Evolutionary conservation across 2,888 invertebrate species (phyloP).

Genomic region (Cyclophora punctaria): DNA sequence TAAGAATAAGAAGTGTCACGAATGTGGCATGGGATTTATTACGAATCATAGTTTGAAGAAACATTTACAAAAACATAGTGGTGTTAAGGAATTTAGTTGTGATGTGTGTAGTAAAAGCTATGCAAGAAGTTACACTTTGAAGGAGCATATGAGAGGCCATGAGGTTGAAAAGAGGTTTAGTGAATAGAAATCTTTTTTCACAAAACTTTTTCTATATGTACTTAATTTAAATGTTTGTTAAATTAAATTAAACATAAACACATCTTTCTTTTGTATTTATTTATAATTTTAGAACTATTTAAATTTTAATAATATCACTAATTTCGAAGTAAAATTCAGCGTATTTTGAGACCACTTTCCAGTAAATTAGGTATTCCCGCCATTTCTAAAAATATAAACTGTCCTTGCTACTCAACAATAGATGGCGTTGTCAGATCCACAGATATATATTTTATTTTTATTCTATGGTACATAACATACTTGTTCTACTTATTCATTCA

Average conservation of each 20-base stretch:
- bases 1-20: slow-evolving; percentile 53
- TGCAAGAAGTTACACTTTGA: slow-evolving; percentile 3
- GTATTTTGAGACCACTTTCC: too few relatives aligned
- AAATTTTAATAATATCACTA: too few relatives aligned
- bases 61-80: slow-evolving; percentile 42
- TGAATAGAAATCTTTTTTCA: neutral
- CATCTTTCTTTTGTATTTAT: too few relatives aligned
- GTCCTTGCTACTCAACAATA: neutral
- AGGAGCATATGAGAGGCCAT: slow-evolving; percentile 8
- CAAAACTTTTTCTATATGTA: neutral
- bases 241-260: too few relatives aligned
- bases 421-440: neutral
- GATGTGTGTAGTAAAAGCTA: slow-evolving; percentile 3
- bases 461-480: too few relatives aligned
- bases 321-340: too few relatives aligned
- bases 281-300: too few relatives aligned
- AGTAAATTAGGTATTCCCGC: too few relatives aligned
- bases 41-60: slow-evolving; percentile 42
- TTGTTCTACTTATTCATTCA: too few relatives aligned
- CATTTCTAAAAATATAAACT: too few relatives aligned
- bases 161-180: neutral
- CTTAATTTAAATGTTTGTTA: too few relatives aligned
- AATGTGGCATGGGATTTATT: slow-evolving; percentile 39
- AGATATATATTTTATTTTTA: too few relatives aligned
- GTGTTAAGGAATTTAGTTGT: slow-evolving; percentile 37